A percentile compares a stretch with the other conserved stretches of the same genome.
Conservation (phyloP, 2,113 vertebrate genomes). For the Mirounga angustirostris region DNA sequence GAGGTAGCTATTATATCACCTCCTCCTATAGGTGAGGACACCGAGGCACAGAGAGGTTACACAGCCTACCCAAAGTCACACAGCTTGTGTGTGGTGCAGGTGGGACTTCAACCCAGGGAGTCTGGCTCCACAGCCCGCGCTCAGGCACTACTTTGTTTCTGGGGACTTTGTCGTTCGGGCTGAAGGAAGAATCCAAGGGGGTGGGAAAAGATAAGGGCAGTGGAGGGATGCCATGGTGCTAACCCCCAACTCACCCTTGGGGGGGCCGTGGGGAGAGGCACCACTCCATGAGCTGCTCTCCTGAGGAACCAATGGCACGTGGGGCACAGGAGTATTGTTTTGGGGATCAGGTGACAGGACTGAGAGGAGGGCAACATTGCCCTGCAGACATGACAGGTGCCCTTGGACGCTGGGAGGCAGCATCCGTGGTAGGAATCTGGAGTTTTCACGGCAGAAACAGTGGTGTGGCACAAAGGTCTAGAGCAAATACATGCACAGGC, state of each 20-base stretch:
- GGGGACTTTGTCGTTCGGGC: rapidly evolving
- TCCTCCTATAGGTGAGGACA: not conserved
- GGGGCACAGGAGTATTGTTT: not conserved
- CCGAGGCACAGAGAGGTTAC: not conserved
- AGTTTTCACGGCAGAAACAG: not conserved
- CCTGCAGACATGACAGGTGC: not conserved
- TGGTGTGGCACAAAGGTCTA: not conserved
- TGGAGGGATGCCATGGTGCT: not conserved
- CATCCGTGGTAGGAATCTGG: not conserved
- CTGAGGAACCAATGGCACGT: not conserved
- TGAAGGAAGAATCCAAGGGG: not conserved
- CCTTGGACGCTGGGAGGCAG: too few species aligned
- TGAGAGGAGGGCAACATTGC: too few species aligned
- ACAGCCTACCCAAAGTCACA: not conserved
- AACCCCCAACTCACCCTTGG: not conserved
- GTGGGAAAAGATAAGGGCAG: not conserved
- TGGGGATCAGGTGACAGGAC: not conserved
- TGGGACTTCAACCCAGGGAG: too few species aligned
- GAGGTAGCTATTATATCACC: not conserved
- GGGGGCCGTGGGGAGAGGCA: rapidly evolving
- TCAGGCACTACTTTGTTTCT: not conserved
- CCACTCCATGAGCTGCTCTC: not conserved
- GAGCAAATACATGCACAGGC: not conserved
- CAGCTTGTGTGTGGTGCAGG: not conserved
- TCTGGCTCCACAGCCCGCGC: not conserved